A percentile compares a stretch with the other conserved stretches of the same genome.
Conservation (phyloP, 2,113 vertebrate genomes). For the Rhinoderma darwinii region DNA sequence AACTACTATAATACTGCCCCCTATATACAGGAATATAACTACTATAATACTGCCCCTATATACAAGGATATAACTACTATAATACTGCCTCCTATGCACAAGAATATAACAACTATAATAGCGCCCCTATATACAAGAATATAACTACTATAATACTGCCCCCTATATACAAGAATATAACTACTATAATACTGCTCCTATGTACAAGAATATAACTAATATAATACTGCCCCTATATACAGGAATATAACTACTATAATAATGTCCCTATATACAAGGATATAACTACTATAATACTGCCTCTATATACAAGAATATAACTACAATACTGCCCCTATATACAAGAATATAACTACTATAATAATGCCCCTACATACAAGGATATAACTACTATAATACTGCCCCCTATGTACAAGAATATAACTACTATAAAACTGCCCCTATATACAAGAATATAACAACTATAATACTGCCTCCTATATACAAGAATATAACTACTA, state of each 20-base stretch:
- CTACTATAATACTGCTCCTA: too few relatives aligned
- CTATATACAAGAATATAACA: too few relatives aligned
- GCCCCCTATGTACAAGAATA: neutral
- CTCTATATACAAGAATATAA: neutral
- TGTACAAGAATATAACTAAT: slow-evolving; percentile 3
- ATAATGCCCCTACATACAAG: neutral
- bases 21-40: neutral
- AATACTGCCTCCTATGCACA: neutral
- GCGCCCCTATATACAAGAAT: neutral
- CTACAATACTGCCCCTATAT: neutral
- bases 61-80: too few relatives aligned
- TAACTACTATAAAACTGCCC: too few relatives aligned
- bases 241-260: slow-evolving; percentile 8
- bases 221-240: neutral
- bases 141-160: slow-evolving; percentile 1
- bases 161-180: too few relatives aligned
- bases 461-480: too few relatives aligned
- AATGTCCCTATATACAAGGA: neutral
- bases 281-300: neutral
- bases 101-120: neutral
- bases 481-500: too few relatives aligned
- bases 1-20: neutral
- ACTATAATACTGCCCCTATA: neutral
- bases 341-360: too few relatives aligned
- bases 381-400: slow-evolving; percentile 14